Conservation (phyloP, 2,797 vertebrate species). For the Ptychobarbus kaznakovi region DNA sequence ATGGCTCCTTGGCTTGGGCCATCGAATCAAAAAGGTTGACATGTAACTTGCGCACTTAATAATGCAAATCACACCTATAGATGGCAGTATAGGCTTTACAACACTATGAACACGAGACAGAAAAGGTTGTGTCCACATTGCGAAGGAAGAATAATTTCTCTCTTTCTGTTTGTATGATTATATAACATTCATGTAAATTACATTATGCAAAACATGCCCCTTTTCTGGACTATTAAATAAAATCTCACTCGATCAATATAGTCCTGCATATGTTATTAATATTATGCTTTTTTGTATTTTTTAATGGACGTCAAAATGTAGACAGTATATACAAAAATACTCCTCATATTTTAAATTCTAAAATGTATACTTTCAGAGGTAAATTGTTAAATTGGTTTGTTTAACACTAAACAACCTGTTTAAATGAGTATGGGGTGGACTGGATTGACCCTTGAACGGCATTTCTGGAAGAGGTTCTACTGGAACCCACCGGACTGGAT, state of each 20-base stretch:
- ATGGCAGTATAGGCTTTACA: conserved; percentile 39
- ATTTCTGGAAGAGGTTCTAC: conserved; percentile 58
- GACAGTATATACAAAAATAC: neutral
- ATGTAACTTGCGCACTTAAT: neutral
- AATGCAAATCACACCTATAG: conserved; percentile 20
- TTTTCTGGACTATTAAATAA: neutral
- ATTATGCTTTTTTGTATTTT: neutral
- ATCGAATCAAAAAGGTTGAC: neutral
- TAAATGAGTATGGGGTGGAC: neutral
- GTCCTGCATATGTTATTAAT: neutral
- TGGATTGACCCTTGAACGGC: neutral
- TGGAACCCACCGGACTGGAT: conserved; percentile 68
- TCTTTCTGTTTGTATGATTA: neutral
- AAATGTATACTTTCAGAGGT: neutral
- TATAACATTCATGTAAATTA: neutral
- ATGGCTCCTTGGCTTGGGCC: neutral
- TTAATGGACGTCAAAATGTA: neutral
- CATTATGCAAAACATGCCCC: neutral
- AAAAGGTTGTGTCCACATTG: neutral
- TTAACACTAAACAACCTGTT: neutral
- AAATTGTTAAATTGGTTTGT: neutral
- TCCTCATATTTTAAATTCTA: neutral
- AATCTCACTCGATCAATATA: neutral
- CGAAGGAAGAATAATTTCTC: neutral
- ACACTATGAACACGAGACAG: neutral